Evolutionary conservation across 1,140 invertebrate genomes (phyloP).

Genomic region (Brachionus paranguensis): DNA sequence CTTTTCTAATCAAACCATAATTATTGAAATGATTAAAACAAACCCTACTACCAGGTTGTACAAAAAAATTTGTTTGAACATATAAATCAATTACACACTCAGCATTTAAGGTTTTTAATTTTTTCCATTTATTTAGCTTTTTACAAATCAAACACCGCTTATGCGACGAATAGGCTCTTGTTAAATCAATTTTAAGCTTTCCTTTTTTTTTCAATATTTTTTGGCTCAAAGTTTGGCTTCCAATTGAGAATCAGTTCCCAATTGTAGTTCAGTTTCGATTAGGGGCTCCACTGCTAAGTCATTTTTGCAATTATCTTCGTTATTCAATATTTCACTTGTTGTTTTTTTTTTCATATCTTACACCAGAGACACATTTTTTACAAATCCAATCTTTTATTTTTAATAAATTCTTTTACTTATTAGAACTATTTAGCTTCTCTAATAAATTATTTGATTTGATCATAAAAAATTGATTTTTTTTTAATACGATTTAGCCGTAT

Average conservation of each 20-base stretch:
- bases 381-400: not conserved
- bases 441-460: not conserved
- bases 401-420: not conserved
- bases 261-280: not conserved
- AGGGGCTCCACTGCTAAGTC: not conserved
- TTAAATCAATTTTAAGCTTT: not conserved
- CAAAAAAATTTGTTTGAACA: no score
- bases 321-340: not conserved
- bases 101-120: no score
- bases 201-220: not conserved
- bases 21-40: no score
- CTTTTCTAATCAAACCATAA: no score
- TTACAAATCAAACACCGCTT: no score
- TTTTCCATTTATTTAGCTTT: no score
- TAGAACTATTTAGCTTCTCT: not conserved
- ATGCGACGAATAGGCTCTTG: no score
- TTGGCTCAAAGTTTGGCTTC: no score
- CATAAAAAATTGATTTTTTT: not conserved
- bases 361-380: no score
- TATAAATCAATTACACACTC: no score
- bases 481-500: not conserved
- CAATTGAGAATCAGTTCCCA: not conserved
- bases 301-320: not conserved
- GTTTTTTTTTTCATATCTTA: not conserved
- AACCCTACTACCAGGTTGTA: no score